These are phyloP conservation scores for Indicator indicator DNA, from an alignment of 2,113 vertebrate species.

Conservation along the genomic window DNA sequence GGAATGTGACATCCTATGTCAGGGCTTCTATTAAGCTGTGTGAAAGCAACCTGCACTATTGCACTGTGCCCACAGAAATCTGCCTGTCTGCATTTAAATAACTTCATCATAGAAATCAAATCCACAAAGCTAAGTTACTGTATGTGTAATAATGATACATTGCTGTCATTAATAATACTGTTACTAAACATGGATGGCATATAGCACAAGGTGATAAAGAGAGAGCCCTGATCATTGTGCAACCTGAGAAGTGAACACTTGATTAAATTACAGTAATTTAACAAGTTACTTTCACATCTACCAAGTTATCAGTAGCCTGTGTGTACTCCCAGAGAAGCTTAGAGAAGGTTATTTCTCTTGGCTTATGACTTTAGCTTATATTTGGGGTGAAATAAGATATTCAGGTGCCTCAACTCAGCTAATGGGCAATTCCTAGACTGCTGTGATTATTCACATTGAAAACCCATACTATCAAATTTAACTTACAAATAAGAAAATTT, in stretches of 20 bases:
- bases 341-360: background rate
- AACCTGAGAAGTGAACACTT: background rate
- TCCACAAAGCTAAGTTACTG: background rate
- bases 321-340: background rate
- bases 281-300: background rate
- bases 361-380: background rate
- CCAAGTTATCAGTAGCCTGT: background rate
- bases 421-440: background rate
- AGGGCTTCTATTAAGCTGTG: background rate
- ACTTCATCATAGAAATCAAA: background rate
- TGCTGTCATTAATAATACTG: background rate
- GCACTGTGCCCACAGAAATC: background rate
- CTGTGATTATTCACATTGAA: background rate
- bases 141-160: background rate
- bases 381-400: background rate
- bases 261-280: background rate
- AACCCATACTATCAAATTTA: background rate
- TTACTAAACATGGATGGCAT: background rate
- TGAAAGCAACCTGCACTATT: background rate
- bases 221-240: background rate
- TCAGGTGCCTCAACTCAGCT: background rate
- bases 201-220: background rate
- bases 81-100: background rate
- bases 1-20: background rate
- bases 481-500: background rate